Evolutionary conservation across 1,140 invertebrate species (phyloP).

Genomic region (Trachymyrmex septentrionalis): DNA sequence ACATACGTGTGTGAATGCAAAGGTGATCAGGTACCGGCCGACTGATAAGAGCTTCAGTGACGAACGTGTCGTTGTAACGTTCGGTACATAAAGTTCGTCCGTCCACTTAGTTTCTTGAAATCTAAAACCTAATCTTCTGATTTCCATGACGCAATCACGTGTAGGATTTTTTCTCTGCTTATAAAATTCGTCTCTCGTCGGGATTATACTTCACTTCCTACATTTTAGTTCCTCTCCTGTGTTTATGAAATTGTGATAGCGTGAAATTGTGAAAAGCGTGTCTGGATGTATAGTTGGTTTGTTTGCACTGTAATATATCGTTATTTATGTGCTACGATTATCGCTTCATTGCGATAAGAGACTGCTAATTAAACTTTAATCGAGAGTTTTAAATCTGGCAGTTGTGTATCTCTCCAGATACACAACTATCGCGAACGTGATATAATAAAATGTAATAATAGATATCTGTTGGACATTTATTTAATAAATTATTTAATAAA

Average conservation of each 20-base stretch:
- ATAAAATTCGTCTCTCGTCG: neutral
- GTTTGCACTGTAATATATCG: neutral
- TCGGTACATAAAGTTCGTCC: neutral
- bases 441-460: neutral
- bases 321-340: slow-evolving; percentile 4
- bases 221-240: neutral
- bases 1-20: neutral
- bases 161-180: neutral
- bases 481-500: neutral
- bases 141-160: slow-evolving; percentile 4
- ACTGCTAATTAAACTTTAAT: slow-evolving; percentile 3
- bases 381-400: neutral
- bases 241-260: slow-evolving; percentile 3
- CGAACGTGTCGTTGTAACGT: neutral
- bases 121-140: neutral
- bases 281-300: neutral
- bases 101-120: neutral
- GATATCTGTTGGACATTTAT: neutral
- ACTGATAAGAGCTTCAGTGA: slow-evolving; percentile 44
- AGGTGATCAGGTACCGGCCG: neutral
- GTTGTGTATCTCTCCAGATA: slow-evolving; percentile 30
- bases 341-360: neutral
- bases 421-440: neutral
- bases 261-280: neutral
- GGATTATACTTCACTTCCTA: neutral